These are phyloP conservation scores for Acleris sparsana DNA, from an alignment of 2,888 invertebrate genomes.

Conservation along the genomic window DNA sequence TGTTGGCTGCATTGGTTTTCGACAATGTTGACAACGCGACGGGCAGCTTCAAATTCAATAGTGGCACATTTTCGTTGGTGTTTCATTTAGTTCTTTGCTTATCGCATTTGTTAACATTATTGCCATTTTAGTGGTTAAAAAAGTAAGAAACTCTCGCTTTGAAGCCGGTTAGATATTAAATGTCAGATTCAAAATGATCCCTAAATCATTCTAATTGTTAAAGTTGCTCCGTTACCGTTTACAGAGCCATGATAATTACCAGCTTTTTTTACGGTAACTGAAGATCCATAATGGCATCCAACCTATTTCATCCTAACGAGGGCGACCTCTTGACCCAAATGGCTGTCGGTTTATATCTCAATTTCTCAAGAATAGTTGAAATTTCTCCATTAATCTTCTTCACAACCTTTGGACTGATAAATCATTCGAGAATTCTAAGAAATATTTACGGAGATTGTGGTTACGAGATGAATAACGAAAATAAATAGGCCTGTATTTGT, in stretches of 20 bases:
- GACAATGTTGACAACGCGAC: constrained; percentile 2
- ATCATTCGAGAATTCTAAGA: constrained; percentile 18
- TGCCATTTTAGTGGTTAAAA: not conserved
- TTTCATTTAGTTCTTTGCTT: not conserved
- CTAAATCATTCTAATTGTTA: constrained; percentile 33
- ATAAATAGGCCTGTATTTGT: not conserved
- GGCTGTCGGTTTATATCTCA: constrained; percentile 35
- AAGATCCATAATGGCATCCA: constrained; percentile 39
- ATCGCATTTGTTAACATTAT: no score
- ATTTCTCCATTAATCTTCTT: constrained; percentile 30
- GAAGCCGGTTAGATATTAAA: constrained; percentile 16
- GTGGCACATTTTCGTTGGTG: not conserved
- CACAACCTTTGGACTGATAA: constrained; percentile 19
- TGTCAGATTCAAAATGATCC: constrained; percentile 23
- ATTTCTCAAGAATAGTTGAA: constrained; percentile 33
- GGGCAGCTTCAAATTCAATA: not conserved
- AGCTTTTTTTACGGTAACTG: constrained; percentile 43
- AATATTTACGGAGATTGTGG: constrained; percentile 5
- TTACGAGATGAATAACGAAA: constrained; percentile 1
- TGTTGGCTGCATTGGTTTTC: constrained; percentile 6
- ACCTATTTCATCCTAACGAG: constrained; percentile 37
- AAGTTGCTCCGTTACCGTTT: constrained; percentile 37
- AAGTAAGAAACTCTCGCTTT: not conserved
- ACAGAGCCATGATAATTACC: constrained; percentile 42
- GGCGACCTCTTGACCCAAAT: constrained; percentile 38